These are phyloP conservation scores for Meteorus colon DNA, from an alignment of 2,888 invertebrate genomes.

Conservation along the genomic window DNA sequence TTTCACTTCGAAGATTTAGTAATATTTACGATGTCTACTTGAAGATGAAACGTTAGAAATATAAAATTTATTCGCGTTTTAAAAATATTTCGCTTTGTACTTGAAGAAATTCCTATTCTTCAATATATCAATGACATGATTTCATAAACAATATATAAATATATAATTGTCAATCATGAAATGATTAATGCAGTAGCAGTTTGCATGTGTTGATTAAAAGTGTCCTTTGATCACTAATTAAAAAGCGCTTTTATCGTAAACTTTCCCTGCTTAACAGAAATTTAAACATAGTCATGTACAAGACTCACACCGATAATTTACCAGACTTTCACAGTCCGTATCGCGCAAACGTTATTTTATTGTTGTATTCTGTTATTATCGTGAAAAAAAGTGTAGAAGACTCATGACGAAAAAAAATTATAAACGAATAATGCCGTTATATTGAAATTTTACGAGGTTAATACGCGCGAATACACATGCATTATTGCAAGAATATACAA, in stretches of 20 bases:
- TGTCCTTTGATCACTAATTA: slow-evolving; percentile 42
- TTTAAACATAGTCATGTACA: background rate
- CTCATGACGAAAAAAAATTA: slow-evolving; percentile 41
- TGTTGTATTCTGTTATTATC: slow-evolving; percentile 21
- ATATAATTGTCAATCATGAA: background rate
- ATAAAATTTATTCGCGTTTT: too few relatives aligned
- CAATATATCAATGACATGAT: too few relatives aligned
- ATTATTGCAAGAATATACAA: background rate
- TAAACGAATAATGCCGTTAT: slow-evolving; percentile 52
- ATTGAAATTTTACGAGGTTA: slow-evolving; percentile 64
- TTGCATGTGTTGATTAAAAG: background rate
- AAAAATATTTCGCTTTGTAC: too few relatives aligned
- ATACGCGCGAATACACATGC: slow-evolving; percentile 54
- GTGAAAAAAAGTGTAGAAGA: slow-evolving; percentile 38
- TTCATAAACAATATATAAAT: too few relatives aligned
- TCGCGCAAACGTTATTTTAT: slow-evolving; percentile 22
- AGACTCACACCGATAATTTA: background rate
- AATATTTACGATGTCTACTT: too few relatives aligned
- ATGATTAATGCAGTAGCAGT: background rate
- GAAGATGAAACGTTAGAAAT: too few relatives aligned
- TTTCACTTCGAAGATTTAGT: too few relatives aligned
- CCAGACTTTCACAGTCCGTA: slow-evolving; percentile 48
- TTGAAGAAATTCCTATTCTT: too few relatives aligned
- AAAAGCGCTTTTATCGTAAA: slow-evolving; percentile 25
- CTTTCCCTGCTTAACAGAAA: background rate